Evolutionary conservation across 2,888 invertebrate genomes (phyloP), one percentile per base, ranked within the genome.

Genomic region (Gari tellinella): DNA sequence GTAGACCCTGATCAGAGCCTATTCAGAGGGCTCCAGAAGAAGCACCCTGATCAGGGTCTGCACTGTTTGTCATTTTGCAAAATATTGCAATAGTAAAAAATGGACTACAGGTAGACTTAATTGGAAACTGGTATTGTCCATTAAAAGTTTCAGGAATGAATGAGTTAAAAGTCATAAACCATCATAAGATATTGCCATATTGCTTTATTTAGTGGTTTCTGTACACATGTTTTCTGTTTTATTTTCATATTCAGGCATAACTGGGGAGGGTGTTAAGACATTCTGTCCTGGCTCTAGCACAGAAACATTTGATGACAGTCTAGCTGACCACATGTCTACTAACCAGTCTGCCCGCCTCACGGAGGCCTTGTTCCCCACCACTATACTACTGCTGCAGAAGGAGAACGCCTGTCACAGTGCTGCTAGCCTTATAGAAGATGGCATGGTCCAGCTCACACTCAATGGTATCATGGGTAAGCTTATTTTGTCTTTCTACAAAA

Each of bases 391-490:
- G 45, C 81, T 90, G 48, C 67, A 81, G 65, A 90, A 90, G 67
- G 90, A 90, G 68, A 90, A 90, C 74, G 87, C 86, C 15, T 63
- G 84, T 15, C 90, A 90, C 67, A 82, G 83, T 45, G 82, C 87
- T 3, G 83, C 87, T 17, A 88, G 88, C 79, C 82, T 90, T 7
- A 85, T 89, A 12, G 90, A 90, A 72, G 86, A 88, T 23, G 83
- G 88, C 76, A 90, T 90, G 88, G 86, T 89, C 4, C 89, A 89
- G 73, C 70, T 90, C 38, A 86, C 87, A 10, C 63, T 89, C 46
- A 81, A 85, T 48, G 87, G 86, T 26, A 68, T 88, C 38, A 82
- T 90, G 72, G 86, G 89, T 89, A 81, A 58, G 38, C 17, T 25
- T 26, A n/a, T n/a, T n/a, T n/a, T n/a, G n/a, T n/a, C n/a, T n/a